These are phyloP conservation scores for Prunella fulvescens DNA, from an alignment of 2,113 vertebrate species.

Conservation along the genomic window DNA sequence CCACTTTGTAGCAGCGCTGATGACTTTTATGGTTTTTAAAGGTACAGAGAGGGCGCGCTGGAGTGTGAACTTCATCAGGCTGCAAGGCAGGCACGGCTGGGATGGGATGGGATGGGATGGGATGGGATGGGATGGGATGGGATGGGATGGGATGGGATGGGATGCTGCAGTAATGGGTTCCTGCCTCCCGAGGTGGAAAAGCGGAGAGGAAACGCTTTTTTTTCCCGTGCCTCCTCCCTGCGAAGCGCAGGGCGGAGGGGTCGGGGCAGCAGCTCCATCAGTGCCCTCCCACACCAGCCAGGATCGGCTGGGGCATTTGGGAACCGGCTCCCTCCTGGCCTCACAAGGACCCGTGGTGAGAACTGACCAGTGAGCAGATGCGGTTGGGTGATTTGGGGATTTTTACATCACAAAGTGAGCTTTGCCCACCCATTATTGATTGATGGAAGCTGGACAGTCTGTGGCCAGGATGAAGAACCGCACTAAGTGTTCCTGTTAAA, in stretches of 20 bases:
- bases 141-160: not conserved
- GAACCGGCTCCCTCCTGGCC: not conserved
- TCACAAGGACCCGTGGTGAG: accelerated
- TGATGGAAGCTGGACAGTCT: not conserved
- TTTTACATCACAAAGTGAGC: not conserved
- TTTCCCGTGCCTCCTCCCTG: accelerated
- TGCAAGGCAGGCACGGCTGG: not conserved
- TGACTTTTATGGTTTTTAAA: conserved; percentile 50
- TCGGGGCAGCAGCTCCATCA: not conserved
- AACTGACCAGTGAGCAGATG: not conserved
- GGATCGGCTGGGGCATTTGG: not conserved
- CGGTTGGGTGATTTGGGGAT: not conserved
- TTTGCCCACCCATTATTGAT: not conserved
- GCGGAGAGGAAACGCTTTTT: not conserved
- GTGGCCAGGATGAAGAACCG: not conserved
- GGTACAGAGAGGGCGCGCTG: not conserved
- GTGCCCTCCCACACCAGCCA: not conserved
- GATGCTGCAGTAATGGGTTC: not conserved
- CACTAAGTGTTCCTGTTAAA: not conserved
- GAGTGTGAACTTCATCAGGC: conserved; percentile 18
- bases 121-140: not conserved
- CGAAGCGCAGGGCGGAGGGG: accelerated
- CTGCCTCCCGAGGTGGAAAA: not conserved
- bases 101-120: too few relatives aligned
- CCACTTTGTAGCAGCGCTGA: conserved; percentile 32